Evolutionary conservation across 2,888 invertebrate genomes (phyloP).

Genomic region (Drosophila stalkeri): DNA sequence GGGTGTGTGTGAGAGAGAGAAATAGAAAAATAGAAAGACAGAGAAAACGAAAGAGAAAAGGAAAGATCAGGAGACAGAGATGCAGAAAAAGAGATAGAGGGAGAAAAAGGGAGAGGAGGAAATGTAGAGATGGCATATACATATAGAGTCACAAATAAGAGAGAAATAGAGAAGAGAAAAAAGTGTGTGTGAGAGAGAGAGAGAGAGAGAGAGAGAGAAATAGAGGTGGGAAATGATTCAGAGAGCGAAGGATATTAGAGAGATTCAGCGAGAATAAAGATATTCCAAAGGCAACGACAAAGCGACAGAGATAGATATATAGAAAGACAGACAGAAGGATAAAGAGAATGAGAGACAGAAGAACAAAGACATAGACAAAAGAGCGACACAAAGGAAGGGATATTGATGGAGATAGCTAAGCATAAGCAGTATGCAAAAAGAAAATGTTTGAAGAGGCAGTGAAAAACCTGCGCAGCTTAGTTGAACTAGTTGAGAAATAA

Average conservation of each 20-base stretch:
- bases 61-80: background rate
- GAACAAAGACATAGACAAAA: background rate
- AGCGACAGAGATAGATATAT: background rate
- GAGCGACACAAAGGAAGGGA: background rate
- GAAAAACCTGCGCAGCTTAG: background rate
- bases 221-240: background rate
- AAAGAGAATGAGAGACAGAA: background rate
- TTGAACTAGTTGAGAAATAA: constrained; percentile 4
- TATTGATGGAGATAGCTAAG: constrained; percentile 18
- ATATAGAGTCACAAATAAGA: no score
- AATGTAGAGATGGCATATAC: no score
- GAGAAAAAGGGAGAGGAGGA: background rate
- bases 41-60: background rate
- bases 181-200: background rate
- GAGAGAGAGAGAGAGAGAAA: background rate
- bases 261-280: background rate
- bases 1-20: background rate
- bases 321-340: background rate
- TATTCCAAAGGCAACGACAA: background rate
- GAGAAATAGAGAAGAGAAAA: no score
- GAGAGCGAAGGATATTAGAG: background rate
- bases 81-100: background rate
- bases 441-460: background rate
- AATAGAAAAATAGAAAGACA: background rate
- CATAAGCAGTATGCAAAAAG: constrained; percentile 16